phyloP scores from a whole-genome alignment of 2,113 vertebrate genomes.

The Orycteropus afer region DNA sequence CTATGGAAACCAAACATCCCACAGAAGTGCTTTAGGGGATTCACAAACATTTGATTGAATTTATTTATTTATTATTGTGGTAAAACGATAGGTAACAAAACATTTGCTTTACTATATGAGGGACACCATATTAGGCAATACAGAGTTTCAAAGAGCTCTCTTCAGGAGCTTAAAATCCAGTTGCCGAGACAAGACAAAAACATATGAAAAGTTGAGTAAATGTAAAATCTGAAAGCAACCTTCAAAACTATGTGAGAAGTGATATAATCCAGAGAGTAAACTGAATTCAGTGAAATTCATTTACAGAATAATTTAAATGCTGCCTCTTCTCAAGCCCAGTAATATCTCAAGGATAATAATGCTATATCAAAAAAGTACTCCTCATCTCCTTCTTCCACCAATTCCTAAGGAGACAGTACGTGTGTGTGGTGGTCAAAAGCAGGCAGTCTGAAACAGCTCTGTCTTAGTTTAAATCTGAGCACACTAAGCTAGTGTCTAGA shows the following conservation, averaged over 20 bases:
- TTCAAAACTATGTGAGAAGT: background rate
- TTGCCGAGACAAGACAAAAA: background rate
- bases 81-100: background rate
- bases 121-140: background rate
- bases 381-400: background rate
- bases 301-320: background rate
- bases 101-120: background rate
- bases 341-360: background rate
- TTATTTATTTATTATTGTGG: background rate
- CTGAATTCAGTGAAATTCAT: conserved; percentile 11
- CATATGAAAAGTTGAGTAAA: background rate
- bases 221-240: background rate
- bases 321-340: background rate
- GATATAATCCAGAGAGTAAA: background rate
- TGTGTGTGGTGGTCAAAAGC: background rate
- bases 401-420: background rate
- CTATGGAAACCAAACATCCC: background rate
- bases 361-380: background rate
- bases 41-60: background rate
- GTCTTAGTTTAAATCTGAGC: background rate
- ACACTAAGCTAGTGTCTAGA: background rate
- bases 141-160: background rate
- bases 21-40: background rate
- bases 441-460: background rate
- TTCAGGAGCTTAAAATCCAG: background rate